Conservation (phyloP, 2,113 vertebrate genomes). For the Garra rufa region DNA sequence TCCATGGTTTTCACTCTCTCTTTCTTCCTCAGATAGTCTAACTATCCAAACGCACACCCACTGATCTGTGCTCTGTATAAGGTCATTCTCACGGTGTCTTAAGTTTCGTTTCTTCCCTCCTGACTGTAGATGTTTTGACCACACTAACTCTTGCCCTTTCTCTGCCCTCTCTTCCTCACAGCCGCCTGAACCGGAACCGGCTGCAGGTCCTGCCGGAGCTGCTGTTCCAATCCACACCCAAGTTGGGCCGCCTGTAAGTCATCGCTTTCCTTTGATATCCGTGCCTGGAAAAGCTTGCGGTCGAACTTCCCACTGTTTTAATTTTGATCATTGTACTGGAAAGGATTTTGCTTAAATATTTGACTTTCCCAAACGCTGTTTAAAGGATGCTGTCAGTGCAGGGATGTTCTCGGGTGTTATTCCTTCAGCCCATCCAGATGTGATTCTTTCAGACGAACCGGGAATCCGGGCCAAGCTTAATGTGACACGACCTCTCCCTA, state of each 20-base stretch:
- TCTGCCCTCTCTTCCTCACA: constrained; percentile 64
- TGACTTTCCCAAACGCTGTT: constrained; percentile 54
- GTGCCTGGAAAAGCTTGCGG: constrained; percentile 65
- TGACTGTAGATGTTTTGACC: constrained; percentile 42
- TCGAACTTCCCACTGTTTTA: constrained; percentile 51
- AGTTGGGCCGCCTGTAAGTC: constrained; percentile 97
- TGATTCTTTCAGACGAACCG: constrained; percentile 44
- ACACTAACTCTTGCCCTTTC: constrained; percentile 39
- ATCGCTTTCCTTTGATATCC: constrained; percentile 58
- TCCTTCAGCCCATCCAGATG: constrained; percentile 37
- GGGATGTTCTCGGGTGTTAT: constrained; percentile 46
- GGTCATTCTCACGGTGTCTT: constrained; percentile 39
- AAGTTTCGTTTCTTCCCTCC: constrained; percentile 23
- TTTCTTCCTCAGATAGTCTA: constrained; percentile 26
- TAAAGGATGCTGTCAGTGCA: constrained; percentile 52
- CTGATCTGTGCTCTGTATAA: constrained; percentile 27
- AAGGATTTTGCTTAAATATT: constrained; percentile 51
- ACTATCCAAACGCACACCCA: constrained; percentile 22
- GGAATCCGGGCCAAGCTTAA: constrained; percentile 35
- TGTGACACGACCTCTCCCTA: constrained; percentile 29
- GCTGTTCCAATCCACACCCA: constrained; percentile 96
- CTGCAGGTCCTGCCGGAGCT: constrained; percentile 95
- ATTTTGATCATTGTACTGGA: constrained; percentile 57
- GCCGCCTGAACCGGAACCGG: constrained; percentile 97
- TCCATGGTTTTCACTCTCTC: constrained; percentile 31